These are phyloP conservation scores for Lucilia sericata DNA, from an alignment of 1,140 invertebrate species.

Conservation along the genomic window DNA sequence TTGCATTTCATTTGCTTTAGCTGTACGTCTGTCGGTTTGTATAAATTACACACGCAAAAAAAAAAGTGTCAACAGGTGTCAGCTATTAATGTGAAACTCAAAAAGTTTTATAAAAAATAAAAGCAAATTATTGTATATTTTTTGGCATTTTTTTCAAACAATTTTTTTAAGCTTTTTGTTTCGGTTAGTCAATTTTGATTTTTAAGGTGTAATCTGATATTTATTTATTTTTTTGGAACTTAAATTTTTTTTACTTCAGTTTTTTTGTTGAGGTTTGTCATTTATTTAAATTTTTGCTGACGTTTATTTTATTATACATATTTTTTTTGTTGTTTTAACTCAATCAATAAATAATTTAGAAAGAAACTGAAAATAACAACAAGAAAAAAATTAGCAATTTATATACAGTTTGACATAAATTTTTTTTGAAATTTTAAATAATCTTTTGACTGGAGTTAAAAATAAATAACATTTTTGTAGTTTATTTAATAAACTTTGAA, in stretches of 20 bases:
- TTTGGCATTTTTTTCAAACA: background rate
- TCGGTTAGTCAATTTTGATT: background rate
- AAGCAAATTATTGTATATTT: background rate
- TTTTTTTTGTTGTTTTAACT: too few species aligned
- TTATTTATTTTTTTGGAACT: background rate
- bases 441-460: too few species aligned
- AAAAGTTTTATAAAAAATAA: background rate
- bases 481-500: too few species aligned
- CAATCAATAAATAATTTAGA: too few species aligned
- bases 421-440: too few species aligned
- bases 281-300: background rate
- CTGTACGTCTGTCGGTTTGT: background rate
- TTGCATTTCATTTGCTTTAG: background rate
- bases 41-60: constrained; percentile 11
- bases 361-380: too few species aligned
- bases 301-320: too few species aligned
- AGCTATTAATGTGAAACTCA: background rate
- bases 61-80: constrained; percentile 37
- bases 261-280: background rate
- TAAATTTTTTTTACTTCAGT: background rate
- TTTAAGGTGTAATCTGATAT: background rate
- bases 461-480: too few species aligned
- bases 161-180: background rate
- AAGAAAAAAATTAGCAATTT: too few species aligned
- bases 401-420: too few species aligned